Conservation (phyloP, 2,888 invertebrate genomes). For the Nasonia oneida region DNA sequence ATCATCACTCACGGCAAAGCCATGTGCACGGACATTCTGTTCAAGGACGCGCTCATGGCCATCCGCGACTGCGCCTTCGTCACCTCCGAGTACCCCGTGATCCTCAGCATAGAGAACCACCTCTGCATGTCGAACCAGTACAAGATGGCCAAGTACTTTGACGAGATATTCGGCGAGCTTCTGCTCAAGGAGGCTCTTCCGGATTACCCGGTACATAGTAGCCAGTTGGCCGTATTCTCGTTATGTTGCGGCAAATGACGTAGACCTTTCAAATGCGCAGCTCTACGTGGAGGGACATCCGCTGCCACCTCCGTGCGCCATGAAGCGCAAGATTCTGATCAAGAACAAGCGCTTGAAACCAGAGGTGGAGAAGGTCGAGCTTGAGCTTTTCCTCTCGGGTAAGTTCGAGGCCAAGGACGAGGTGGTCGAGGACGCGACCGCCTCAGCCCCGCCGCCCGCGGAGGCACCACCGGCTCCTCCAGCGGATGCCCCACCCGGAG, state of each 20-base stretch:
- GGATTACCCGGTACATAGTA: conserved; percentile 80
- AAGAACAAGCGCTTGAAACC: conserved; percentile 85
- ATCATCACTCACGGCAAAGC: conserved; percentile 89
- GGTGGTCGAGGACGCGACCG: conserved; percentile 80
- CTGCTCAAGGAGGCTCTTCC: conserved; percentile 83
- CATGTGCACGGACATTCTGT: conserved; percentile 86
- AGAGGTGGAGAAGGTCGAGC: conserved; percentile 85
- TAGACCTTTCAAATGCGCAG: neutral
- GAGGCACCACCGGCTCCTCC: conserved; percentile 66
- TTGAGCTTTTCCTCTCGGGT: conserved; percentile 81
- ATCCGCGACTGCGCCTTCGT: conserved; percentile 86
- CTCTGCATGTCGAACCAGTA: conserved; percentile 85
- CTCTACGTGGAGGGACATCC: conserved; percentile 81
- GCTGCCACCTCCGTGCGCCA: conserved; percentile 84
- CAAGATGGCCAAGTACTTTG: conserved; percentile 86
- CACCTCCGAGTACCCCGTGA: conserved; percentile 85
- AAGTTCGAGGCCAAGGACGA: conserved; percentile 81
- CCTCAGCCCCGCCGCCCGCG: conserved; percentile 73
- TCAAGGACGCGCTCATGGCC: conserved; percentile 84
- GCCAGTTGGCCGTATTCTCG: too few species aligned
- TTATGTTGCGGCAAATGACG: too few species aligned
- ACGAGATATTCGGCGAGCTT: conserved; percentile 85
- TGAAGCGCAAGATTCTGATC: conserved; percentile 85
- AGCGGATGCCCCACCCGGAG: conserved; percentile 80
- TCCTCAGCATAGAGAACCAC: conserved; percentile 87